Evolutionary conservation across 2,797 vertebrate genomes (phyloP).

Genomic region (Cirrhinus mrigala): DNA sequence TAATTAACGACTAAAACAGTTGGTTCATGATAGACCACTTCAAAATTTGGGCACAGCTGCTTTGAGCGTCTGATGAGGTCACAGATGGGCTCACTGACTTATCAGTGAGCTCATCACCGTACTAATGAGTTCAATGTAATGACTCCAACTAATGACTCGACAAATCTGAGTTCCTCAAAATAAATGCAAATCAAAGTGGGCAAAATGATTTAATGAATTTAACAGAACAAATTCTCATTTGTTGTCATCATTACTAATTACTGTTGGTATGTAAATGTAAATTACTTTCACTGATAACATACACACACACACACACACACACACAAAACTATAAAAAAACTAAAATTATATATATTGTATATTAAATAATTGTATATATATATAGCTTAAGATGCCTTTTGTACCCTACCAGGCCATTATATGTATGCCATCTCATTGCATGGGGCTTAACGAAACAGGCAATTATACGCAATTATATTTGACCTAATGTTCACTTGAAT

Average conservation of each 20-base stretch:
- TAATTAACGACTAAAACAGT: not conserved
- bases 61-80: conserved; percentile 16
- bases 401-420: not conserved
- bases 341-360: not conserved
- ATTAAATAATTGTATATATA: no score
- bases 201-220: conserved; percentile 1
- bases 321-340: not conserved
- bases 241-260: not conserved
- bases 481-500: conserved; percentile 1
- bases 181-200: conserved; percentile 2
- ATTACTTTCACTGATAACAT: not conserved
- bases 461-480: conserved; percentile 12
- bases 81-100: conserved; percentile 17
- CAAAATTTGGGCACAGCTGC: conserved; percentile 3
- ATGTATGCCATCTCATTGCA: not conserved
- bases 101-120: conserved; percentile 6
- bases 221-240: not conserved
- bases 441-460: not conserved
- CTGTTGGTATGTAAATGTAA: not conserved
- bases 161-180: not conserved
- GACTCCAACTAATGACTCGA: conserved; percentile 28
- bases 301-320: not conserved
- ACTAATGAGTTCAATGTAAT: conserved; percentile 33
- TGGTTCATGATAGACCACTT: not conserved
- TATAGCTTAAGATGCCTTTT: not conserved